These are phyloP conservation scores for Thymelicus lineola DNA, from an alignment of 2,888 invertebrate species.

Conservation along the genomic window DNA sequence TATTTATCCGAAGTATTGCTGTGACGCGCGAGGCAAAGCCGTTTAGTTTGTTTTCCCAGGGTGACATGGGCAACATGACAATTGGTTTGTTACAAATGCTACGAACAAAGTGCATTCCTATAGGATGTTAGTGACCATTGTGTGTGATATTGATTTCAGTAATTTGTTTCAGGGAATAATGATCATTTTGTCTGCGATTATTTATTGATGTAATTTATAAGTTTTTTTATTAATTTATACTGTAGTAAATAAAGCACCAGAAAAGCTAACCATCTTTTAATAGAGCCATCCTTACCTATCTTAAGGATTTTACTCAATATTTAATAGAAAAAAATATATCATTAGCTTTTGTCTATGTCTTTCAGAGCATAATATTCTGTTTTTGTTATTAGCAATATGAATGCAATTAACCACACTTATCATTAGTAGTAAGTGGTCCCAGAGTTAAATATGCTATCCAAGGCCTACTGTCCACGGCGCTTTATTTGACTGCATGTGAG, in stretches of 20 bases:
- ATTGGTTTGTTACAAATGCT: slow-evolving; percentile 28
- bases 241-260: slow-evolving; percentile 73
- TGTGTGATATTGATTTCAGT: slow-evolving; percentile 44
- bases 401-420: no score
- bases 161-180: slow-evolving; percentile 48
- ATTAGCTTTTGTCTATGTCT: no score
- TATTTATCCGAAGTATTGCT: slow-evolving; percentile 37
- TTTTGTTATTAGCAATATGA: no score
- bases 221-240: slow-evolving; percentile 80
- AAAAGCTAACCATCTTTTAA: slow-evolving; percentile 35
- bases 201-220: slow-evolving; percentile 79
- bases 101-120: slow-evolving; percentile 52
- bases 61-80: slow-evolving; percentile 1
- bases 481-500: no score
- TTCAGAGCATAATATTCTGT: no score
- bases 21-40: slow-evolving; percentile 25
- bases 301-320: no score
- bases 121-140: slow-evolving; percentile 43
- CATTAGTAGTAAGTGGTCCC: no score
- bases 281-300: not conserved
- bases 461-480: no score
- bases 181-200: slow-evolving; percentile 68
- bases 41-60: slow-evolving; percentile 17
- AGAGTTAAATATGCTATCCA: no score
- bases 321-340: no score